phyloP scores from a whole-genome alignment of 2,113 vertebrate species.

The Bagarius yarrelli region DNA sequence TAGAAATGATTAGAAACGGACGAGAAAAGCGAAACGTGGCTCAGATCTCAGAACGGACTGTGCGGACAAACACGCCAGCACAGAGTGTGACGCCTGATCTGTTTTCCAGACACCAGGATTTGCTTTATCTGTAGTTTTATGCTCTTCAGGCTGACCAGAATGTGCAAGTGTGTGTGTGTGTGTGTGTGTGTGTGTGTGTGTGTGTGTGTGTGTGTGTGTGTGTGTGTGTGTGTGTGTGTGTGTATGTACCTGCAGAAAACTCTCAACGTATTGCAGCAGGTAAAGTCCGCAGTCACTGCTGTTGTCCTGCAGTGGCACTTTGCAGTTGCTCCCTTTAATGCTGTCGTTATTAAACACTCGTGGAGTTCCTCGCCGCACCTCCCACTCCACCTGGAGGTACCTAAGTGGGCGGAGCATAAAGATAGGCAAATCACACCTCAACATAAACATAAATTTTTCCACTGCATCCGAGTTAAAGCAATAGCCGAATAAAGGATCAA shows the following conservation, averaged over 20 bases:
- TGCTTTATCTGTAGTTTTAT: neutral
- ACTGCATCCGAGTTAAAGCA: neutral
- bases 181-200: too few relatives aligned
- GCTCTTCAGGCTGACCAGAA: neutral
- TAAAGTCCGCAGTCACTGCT: constrained; percentile 91
- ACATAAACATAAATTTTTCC: too few relatives aligned
- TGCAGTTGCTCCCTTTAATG: constrained; percentile 76
- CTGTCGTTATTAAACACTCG: constrained; percentile 75
- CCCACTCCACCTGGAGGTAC: constrained; percentile 93
- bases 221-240: constrained; percentile 5
- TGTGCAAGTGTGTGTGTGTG: too few relatives aligned
- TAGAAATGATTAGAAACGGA: neutral
- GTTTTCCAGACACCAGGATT: neutral
- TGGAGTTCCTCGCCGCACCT: constrained; percentile 73
- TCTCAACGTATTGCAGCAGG: constrained; percentile 89
- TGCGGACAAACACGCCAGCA: too few relatives aligned
- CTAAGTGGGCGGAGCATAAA: constrained; percentile 59
- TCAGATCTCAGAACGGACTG: neutral
- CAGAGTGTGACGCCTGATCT: neutral
- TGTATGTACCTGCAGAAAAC: constrained; percentile 83
- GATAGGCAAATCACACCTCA: neutral
- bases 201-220: neutral
- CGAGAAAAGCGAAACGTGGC: neutral
- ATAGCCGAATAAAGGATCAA: neutral
- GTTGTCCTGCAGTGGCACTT: constrained; percentile 91